Conservation (phyloP, 1,140 invertebrate species). For the Lepidurus packardi region DNA sequence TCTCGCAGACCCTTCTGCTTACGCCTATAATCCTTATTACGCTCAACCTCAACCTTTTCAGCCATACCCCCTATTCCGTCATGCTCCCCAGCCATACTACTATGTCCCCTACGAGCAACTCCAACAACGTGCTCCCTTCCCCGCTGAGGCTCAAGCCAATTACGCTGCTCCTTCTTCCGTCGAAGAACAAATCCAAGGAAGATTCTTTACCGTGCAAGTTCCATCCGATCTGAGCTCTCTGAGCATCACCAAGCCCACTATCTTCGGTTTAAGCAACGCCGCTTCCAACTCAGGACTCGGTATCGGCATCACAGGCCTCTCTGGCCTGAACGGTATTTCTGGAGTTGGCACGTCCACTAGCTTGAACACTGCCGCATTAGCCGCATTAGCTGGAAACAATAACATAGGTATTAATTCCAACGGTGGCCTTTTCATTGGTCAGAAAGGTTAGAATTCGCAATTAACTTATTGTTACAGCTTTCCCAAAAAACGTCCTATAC, state of each 20-base stretch:
- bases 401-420: background rate
- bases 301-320: background rate
- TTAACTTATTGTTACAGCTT: too few species aligned
- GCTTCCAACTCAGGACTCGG: background rate
- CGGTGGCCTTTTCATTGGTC: background rate
- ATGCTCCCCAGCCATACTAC: background rate
- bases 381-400: background rate
- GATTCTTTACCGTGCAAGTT: background rate
- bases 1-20: background rate
- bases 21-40: background rate
- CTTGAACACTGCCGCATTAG: background rate
- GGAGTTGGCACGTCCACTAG: background rate
- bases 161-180: background rate
- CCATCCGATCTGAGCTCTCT: background rate
- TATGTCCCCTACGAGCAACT: background rate
- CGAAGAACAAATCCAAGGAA: conserved; percentile 1
- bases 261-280: background rate
- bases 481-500: too few species aligned
- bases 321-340: background rate
- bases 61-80: background rate
- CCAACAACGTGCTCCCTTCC: background rate
- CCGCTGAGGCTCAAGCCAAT: background rate
- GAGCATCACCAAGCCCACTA: background rate
- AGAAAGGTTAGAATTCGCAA: background rate
- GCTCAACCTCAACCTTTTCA: background rate